phyloP scores from a whole-genome alignment of 2,797 vertebrate species.

The Pangasius larnaudii region DNA sequence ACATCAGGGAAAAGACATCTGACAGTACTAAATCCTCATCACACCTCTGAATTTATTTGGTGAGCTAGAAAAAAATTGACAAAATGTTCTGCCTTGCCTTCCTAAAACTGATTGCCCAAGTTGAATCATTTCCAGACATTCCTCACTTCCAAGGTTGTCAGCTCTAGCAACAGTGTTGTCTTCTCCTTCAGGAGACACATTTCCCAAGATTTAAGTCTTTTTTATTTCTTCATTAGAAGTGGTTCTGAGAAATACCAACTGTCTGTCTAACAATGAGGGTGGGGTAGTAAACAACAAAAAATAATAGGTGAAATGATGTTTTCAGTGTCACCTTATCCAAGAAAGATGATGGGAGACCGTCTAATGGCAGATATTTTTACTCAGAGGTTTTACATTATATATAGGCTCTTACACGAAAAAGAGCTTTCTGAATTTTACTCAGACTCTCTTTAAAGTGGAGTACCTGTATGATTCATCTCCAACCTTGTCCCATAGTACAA shows the following conservation, averaged over 20 bases:
- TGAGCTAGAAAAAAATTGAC: slow-evolving; percentile 19
- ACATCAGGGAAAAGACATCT: slow-evolving; percentile 14
- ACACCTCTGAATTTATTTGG: slow-evolving; percentile 16
- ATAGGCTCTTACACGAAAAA: neutral
- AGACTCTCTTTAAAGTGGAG: neutral
- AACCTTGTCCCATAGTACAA: neutral
- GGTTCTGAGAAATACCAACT: neutral
- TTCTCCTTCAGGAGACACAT: neutral
- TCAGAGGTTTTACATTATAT: neutral
- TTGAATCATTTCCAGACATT: slow-evolving; percentile 26
- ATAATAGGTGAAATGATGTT: neutral
- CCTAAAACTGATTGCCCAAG: slow-evolving; percentile 1
- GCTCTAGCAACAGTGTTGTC: neutral
- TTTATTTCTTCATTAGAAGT: neutral
- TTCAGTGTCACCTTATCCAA: neutral
- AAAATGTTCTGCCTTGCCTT: slow-evolving; percentile 15
- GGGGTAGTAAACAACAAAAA: neutral
- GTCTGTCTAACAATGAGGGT: neutral
- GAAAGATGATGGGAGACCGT: neutral
- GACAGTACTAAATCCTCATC: slow-evolving; percentile 31
- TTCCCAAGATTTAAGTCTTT: neutral
- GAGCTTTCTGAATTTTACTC: neutral
- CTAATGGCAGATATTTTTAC: slow-evolving; percentile 1
- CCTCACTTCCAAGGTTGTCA: slow-evolving; percentile 8
- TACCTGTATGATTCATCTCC: neutral